Base-by-base conservation (phyloP, 2,888 invertebrate species). In the Strigamia crassipes region DNA sequence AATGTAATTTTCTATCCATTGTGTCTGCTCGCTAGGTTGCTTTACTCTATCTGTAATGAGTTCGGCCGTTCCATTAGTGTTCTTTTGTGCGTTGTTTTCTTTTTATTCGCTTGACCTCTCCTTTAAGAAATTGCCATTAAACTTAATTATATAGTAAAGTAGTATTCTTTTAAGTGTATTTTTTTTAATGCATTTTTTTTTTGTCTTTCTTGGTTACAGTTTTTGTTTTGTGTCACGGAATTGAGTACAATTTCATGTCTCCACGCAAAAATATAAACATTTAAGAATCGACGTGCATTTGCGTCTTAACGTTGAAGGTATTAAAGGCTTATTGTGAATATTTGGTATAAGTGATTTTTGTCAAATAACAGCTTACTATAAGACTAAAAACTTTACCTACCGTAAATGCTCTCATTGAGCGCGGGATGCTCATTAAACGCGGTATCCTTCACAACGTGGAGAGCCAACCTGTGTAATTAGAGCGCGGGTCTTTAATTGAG, bases 1-100 rank as follows among this genome's bases (percentile, higher is more conserved):
- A 66, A 66, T 66, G 66, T 66, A 66, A 66, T 66, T 66, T 66
- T 66, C 66, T 66, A 23, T 66, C 66, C 66, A 66, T 66, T 66
- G 21, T 66, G 66, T 66, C 66, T 66, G 66, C 66, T 27, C 66
- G 23, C 23, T 27, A 66, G 66, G 66, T 66, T 15, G 66, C 66
- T 66, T 66, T 66, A 9, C 66, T 66, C 27, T 27, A 66, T 27
- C 66, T 66, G 8, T 66, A 66, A 66, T 66, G 66, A 66, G 27
- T 66, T 66, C 66, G 66, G 23, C 66, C 13, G 66, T 66, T 66
- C 66, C 66, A 66, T 66, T 66, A 66, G 66, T 66, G 66, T 66
- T 66, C 66, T 66, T 66, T 66, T 66, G 66, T 66, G 66, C 23
- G 66, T 27, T 66, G 66, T 66, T 27, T 66, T 66, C 66, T 66